Base-by-base conservation (phyloP, 2,797 vertebrate species). In the Myotis daubentonii region DNA sequence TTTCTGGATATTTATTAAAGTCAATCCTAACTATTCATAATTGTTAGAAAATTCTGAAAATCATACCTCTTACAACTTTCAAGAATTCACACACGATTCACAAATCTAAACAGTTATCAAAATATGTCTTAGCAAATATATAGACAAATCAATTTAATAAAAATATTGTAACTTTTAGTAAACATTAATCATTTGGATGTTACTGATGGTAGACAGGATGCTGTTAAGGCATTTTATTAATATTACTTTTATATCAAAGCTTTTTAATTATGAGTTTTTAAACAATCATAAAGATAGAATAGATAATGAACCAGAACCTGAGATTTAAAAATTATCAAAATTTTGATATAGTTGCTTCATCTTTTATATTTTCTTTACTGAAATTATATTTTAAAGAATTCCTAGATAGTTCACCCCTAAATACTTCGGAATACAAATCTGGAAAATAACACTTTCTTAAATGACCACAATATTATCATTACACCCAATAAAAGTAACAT, bases 331-430 rank as follows among this genome's bases (percentile, higher is more conserved):
- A 79, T 49, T n/a, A 49, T 5, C 8, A 76, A 23, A 3, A 72
- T 83, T 78, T 82, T 84, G 7, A 68, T 6, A 82, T 38, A 72
- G 53, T 78, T 60, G 30, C 1, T 75, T 80, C n/a, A 15, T 47
- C 6, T n/a, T 72, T 86, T 75, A 49, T 60, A 12, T 79, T 33
- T 65, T 68, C 19, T 78, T 70, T 57, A 17, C 12, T 78, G 33
- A 93, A 72, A 33, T 87, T 5, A 68, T 82, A 62, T 55, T 89
- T 81, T 22, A 72, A 72, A 78, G 7, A 79, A 83, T 96, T 25
- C 15, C 2, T 33, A 53, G 0, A 60, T 66, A 19, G 44, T 78
- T 33, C 1, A 68, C 25, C 51, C 19, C 12, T 65, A 86, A 65
- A 75, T 65, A 49, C 6, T 55, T 53, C 44, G 75, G 57, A 91